A percentile compares a stretch with the other conserved stretches of the same genome.
phyloP scores from a whole-genome alignment of 2,888 invertebrate genomes.

The Noctua fimbriata region DNA sequence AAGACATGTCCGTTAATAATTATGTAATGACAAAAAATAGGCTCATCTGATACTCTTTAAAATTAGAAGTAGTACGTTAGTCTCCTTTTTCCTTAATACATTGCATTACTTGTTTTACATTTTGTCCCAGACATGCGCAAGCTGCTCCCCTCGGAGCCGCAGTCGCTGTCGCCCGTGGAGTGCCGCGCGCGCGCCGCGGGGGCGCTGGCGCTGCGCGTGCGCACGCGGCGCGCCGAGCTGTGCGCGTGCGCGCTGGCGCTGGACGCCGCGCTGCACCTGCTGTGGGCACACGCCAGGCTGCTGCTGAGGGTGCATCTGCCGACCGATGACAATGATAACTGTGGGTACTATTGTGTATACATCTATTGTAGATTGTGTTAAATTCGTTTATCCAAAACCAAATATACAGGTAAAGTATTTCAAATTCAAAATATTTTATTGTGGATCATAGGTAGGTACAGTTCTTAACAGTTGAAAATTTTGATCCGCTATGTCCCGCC shows the following conservation, averaged over 20 bases:
- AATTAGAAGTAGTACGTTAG: not conserved
- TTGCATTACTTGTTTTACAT: not conserved
- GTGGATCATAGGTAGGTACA: too few species aligned
- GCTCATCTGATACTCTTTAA: not conserved
- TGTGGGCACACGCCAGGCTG: constrained; percentile 94
- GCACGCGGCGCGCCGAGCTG: constrained; percentile 74
- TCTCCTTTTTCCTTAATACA: not conserved
- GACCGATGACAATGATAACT: constrained; percentile 49
- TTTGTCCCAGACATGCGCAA: constrained; percentile 88
- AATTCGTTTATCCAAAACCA: not conserved
- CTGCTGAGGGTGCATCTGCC: constrained; percentile 88
- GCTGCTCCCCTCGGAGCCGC: constrained; percentile 75
- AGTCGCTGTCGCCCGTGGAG: constrained; percentile 70
- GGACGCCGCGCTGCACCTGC: constrained; percentile 93
- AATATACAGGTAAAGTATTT: not conserved
- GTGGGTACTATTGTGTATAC: constrained; percentile 5
- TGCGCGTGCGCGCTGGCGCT: constrained; percentile 92
- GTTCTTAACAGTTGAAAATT: too few species aligned
- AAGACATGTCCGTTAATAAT: too few species aligned
- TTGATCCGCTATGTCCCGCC: too few species aligned
- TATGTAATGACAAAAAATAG: not conserved
- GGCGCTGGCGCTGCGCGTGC: constrained; percentile 67
- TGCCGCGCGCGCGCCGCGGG: constrained; percentile 71
- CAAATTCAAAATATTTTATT: too few species aligned
- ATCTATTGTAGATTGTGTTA: not conserved